A percentile compares a stretch with the other conserved stretches of the same genome.
These are phyloP conservation scores for Moxostoma hubbsi DNA, from an alignment of 2,797 vertebrate genomes.

Conservation along the genomic window DNA sequence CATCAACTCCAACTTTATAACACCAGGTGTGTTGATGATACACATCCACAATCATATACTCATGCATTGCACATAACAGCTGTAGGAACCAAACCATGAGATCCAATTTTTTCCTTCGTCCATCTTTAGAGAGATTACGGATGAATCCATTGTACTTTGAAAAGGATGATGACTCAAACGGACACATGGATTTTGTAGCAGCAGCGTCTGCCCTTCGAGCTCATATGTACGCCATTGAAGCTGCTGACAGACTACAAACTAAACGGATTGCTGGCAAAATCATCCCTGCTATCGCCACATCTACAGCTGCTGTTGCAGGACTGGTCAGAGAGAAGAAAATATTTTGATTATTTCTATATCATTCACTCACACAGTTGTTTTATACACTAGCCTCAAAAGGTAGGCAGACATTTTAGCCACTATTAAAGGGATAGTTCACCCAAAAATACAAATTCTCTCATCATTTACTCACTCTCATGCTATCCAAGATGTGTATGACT, in stretches of 20 bases:
- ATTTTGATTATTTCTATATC: too few relatives aligned
- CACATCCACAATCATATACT: neutral
- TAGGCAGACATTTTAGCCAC: too few relatives aligned
- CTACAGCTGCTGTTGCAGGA: constrained; percentile 95
- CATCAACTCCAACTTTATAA: constrained; percentile 78
- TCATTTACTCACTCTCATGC: too few relatives aligned
- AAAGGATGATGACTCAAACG: constrained; percentile 93
- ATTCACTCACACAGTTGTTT: too few relatives aligned
- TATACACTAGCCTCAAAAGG: too few relatives aligned
- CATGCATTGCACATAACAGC: neutral
- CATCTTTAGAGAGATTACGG: constrained; percentile 79
- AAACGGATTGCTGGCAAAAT: constrained; percentile 98
- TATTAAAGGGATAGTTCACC: too few relatives aligned
- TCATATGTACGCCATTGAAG: constrained; percentile 93
- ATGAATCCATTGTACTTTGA: constrained; percentile 90
- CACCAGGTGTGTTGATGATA: constrained; percentile 75
- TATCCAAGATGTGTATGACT: too few relatives aligned
- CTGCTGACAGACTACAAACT: constrained; percentile 93
- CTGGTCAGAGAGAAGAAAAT: constrained; percentile 80
- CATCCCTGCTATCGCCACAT: constrained; percentile 97
- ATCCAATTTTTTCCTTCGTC: neutral
- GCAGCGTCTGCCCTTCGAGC: constrained; percentile 92
- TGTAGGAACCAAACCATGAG: neutral
- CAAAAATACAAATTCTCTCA: too few relatives aligned
- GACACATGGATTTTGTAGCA: constrained; percentile 93